Evolutionary conservation across 1,140 invertebrate genomes (phyloP), one percentile per base, ranked within the genome.

Genomic region (Rhynchophorus ferrugineus): DNA sequence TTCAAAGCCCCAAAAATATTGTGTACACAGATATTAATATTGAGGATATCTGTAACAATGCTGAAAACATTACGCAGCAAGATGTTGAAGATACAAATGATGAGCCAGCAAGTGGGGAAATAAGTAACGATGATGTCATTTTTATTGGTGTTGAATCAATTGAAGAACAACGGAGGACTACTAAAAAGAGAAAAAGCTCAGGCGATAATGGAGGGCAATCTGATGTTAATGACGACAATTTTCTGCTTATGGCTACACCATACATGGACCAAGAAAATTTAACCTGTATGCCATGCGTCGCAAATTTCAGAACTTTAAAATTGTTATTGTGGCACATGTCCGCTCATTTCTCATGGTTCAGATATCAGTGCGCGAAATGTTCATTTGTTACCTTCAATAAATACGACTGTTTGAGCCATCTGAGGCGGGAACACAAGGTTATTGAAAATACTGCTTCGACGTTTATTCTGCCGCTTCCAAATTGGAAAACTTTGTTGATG

Each of bases 331-430:
- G 63, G 36, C 73, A 75, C 46, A 67, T 73, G 64, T 69, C 71
- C 1, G 60, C 62, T 18, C 73, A 75, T 50, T 66, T 74, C 5
- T 66, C 63, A 43, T 73, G 72, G 69, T 68, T 66, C 55, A 61
- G 71, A 33, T 75, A 66, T 54, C 66, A 67, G 37, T 75, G 73
- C 49, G 64, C 60, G 17, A 48, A 66, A 5, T 75, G 73, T 48
- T 53, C 65, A 17, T 75, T 69, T 44, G 68, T 71, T 41, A 67
- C 66, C 22, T 71, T 68, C 21, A 49, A 60, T 21, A 71, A 70
- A 49, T 61, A 55, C 22, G 69, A 71, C 20, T 72, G 68, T 36
- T 56, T 68, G 0, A 56, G 61, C 3, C 73, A 75, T 57, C 68
- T 65, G 17, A 65, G 63, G 24, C 69, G 54, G 57, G 37, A 56